A percentile compares a stretch with the other conserved stretches of the same genome.
These are phyloP conservation scores for Folsomia candida DNA, from an alignment of 2,888 invertebrate genomes.

Conservation along the genomic window DNA sequence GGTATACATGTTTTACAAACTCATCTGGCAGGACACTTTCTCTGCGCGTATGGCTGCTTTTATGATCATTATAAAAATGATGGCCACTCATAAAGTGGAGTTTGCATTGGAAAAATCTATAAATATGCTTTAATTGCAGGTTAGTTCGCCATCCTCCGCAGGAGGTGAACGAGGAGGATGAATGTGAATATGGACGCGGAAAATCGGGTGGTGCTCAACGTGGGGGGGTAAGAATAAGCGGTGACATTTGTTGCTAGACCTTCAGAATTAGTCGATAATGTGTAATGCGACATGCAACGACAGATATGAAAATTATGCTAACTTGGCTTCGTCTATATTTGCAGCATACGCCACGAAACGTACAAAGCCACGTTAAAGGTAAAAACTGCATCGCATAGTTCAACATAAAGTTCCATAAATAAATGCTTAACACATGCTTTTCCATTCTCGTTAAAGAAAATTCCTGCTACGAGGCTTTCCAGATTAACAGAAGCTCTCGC, in stretches of 20 bases:
- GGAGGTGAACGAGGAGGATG: constrained; percentile 60
- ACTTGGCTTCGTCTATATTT: constrained; percentile 99
- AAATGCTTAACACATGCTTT: no score
- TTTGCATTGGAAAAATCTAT: no score
- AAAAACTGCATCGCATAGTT: constrained; percentile 29
- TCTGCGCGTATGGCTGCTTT: no score
- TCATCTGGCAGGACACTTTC: no score
- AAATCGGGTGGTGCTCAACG: constrained; percentile 97
- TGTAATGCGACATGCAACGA: no score
- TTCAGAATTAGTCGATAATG: constrained; percentile 94
- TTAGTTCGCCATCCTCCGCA: background rate
- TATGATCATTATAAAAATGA: no score
- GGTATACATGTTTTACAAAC: no score
- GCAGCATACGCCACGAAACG: constrained; percentile 93
- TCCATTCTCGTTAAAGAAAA: no score
- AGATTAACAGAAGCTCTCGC: constrained; percentile 93
- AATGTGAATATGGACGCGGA: constrained; percentile 95
- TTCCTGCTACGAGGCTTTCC: constrained; percentile 91
- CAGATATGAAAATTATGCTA: no score
- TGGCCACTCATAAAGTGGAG: no score
- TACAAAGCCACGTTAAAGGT: constrained; percentile 93
- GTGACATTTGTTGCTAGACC: background rate
- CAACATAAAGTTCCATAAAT: background rate
- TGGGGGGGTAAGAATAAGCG: no score
- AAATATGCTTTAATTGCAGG: no score